These are phyloP conservation scores for Puffinus mauretanicus DNA, from an alignment of 2,113 vertebrate genomes.

Conservation along the genomic window DNA sequence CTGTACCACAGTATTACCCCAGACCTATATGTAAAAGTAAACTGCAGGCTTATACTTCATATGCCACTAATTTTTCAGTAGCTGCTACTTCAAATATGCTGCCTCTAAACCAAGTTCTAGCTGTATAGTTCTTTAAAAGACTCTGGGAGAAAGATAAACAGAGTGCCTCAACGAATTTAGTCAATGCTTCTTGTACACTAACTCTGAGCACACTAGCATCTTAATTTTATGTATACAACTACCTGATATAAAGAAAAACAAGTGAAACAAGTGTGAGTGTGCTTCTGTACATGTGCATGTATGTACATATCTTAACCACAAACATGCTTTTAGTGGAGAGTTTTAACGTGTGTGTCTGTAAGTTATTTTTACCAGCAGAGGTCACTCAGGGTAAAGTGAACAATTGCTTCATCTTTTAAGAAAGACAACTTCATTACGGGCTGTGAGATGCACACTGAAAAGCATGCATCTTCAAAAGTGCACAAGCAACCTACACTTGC, in stretches of 20 bases:
- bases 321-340: neutral
- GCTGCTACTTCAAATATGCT: neutral
- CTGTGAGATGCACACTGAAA: neutral
- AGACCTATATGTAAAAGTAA: neutral
- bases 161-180: neutral
- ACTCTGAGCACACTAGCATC: neutral
- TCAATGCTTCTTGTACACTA: neutral
- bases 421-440: neutral
- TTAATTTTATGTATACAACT: neutral
- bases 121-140: neutral
- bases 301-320: fast-evolving
- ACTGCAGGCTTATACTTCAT: neutral
- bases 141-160: neutral
- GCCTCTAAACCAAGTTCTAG: neutral
- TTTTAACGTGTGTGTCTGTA: neutral
- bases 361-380: constrained; percentile 66
- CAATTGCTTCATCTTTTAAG: constrained; percentile 23
- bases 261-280: neutral
- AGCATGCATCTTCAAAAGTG: neutral
- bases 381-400: constrained; percentile 72
- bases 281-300: fast-evolving
- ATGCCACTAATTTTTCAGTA: neutral
- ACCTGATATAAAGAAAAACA: neutral
- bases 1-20: neutral
- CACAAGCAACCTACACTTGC: neutral